Evolutionary conservation across 2,888 invertebrate genomes (phyloP), one percentile per base, ranked within the genome.

Genomic region (Netelia virgata): DNA sequence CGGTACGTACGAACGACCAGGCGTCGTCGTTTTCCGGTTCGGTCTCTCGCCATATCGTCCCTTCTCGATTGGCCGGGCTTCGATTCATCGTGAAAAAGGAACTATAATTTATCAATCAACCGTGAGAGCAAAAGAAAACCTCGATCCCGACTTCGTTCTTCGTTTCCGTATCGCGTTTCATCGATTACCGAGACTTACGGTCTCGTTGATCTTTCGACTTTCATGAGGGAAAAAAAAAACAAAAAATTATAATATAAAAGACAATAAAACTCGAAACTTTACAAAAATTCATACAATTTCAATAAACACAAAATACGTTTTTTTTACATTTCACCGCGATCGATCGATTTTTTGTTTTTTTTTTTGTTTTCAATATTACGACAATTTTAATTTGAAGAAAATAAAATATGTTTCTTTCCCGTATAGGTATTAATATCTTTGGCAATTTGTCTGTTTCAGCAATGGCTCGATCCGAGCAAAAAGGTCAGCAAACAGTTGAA

Each of bases 391-490:
- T 50, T 11, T 10, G 11, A n/a, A 55, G 10, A 61, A 57, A 57
- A n/a, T n/a, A 57, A 16, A 57, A 18, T 14, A 36, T 77, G 18
- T 61, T 61, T 18, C 16, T 16, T 20, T 41, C 14, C 14, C 11
- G 28, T 68, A 64, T 85, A 28, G n/a, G n/a, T 23, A 55, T 57
- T 64, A 53, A 66, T 28, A 28, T 76, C 50, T 10, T 50, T 50
- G 16, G 20, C 47, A 70, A 63, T 64, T 61, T 47, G 3, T 69
- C 64, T 86, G 63, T 86, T 89, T 86, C 94, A 98, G 97, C 98
- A 98, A 94, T 99, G 99, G 99, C 94, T 99, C 93, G 98, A 99
- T 94, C 97, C 98, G 11, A 96, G 97, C 86, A 98, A 98, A 94
- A 96, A 97, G 88, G 96, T 98, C 84, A 96, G 97, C 89, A 96